Conservation (phyloP, 35 echinoderm and acorn worm species). For the Apostichopus parvimensis region DNA sequence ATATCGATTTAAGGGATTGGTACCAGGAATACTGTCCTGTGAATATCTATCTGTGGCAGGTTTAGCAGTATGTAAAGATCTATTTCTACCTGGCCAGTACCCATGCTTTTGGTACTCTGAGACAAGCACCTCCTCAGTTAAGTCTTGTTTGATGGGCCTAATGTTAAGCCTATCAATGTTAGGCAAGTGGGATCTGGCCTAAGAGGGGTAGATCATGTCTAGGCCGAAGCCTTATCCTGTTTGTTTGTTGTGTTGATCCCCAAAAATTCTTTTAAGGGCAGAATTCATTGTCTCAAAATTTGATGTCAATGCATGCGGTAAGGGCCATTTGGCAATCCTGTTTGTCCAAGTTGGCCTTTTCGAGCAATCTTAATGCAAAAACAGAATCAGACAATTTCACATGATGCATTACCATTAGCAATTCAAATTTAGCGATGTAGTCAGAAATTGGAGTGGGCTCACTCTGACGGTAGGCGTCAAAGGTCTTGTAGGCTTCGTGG, state of each 20-base stretch:
- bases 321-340: slow-evolving; percentile 45
- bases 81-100: no score
- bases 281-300: slow-evolving; percentile 49
- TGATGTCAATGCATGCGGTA: neutral
- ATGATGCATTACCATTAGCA: neutral
- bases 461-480: no score
- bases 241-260: neutral
- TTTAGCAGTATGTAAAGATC: no score
- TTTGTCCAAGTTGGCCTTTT: neutral
- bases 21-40: neutral
- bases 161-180: neutral
- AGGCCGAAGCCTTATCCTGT: neutral
- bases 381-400: slow-evolving; percentile 37
- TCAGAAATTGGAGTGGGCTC: no score
- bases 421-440: no score
- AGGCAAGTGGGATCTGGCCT: neutral
- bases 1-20: slow-evolving; percentile 24
- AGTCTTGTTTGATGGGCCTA: neutral
- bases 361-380: slow-evolving; percentile 41
- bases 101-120: no score
- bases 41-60: no score
- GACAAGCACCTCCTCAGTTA: no score
- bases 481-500: no score
- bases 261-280: slow-evolving; percentile 52
- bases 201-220: no score